Evolutionary conservation across 2,113 vertebrate genomes (phyloP).

Genomic region (Dissostichus mawsoni): DNA sequence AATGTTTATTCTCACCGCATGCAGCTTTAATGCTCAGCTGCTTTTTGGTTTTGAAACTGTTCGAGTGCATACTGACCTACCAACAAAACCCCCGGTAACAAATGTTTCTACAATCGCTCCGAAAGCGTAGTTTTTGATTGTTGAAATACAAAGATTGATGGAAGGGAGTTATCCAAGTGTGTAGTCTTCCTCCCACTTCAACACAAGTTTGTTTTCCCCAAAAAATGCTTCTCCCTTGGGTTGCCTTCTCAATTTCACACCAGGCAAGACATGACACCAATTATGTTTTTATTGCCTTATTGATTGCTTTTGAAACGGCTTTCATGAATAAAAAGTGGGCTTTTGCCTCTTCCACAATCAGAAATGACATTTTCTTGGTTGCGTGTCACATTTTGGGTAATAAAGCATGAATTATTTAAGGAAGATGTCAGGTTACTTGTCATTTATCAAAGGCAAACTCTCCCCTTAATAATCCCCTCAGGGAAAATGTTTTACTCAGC

Average conservation of each 20-base stretch:
- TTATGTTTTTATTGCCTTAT: conserved; percentile 31
- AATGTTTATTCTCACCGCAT: conserved; percentile 56
- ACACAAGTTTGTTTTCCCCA: conserved; percentile 2
- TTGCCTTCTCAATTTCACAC: conserved; percentile 26
- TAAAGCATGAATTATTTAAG: conserved; percentile 10
- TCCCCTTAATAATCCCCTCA: neutral
- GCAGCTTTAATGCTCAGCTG: conserved; percentile 50
- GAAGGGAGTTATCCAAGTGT: too few species aligned
- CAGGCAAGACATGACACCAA: conserved; percentile 39
- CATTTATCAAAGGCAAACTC: neutral
- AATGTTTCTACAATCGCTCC: conserved; percentile 15
- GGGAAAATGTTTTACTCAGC: neutral
- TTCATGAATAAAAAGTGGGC: conserved; percentile 15
- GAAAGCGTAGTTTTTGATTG: too few species aligned
- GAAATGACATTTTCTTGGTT: conserved; percentile 15
- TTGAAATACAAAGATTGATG: too few species aligned
- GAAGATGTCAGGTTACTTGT: conserved; percentile 2
- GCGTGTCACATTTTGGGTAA: neutral
- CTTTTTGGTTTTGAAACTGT: conserved; percentile 33
- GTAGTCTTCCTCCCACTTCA: too few species aligned
- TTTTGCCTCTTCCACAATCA: neutral
- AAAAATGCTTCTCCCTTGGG: conserved; percentile 18
- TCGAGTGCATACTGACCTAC: conserved; percentile 36
- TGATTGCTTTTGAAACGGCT: conserved; percentile 31
- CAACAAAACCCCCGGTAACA: conserved; percentile 3